Base-by-base conservation (phyloP, 2,888 invertebrate genomes). In the Embidobia sp. region DNA sequence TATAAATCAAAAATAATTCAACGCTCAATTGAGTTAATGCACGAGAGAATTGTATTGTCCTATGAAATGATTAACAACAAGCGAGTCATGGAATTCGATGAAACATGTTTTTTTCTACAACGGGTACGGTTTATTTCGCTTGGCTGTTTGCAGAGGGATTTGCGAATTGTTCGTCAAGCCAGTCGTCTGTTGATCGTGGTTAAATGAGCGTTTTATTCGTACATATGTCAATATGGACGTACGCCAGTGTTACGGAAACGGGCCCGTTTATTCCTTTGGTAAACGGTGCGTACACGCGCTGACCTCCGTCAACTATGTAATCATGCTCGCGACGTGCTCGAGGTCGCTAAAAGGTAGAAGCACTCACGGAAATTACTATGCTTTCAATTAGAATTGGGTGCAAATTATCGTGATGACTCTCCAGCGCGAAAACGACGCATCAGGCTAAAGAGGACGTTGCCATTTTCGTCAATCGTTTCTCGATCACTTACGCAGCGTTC, bases 341-440 rank as follows among this genome's bases (percentile, higher is more conserved):
- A 76, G 66, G 48, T 70, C 44, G 64, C 77, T 75, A 79, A 79
- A 81, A 82, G 67, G 78, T 67, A 79, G 61, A 73, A 79, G 78
- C 85, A 86, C 85, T 86, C 84, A 82, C 81, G 82, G 79, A 83
- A 86, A 86, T 86, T 85, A 85, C 82, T 78, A 77, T 76, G 83
- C 80, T 85, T 85, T 85, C 85, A 86, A 86, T 86, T 86, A 86
- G 82, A 79, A 83, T 80, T 79, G 81, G 77, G 83, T 79, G 77
- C 81, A 78, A 84, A 83, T 85, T 84, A 85, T 85, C 82, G 79
- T 66, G 81, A 82, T 83, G 69, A 76, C 64, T 61, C 67, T 67
- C 64, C 19, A 44, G 37, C 40, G 77, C 61, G 40, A 70, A 77
- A 77, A 55, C 49, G 70, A 51, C 73, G 40, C 44, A 61, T 35